Evolutionary conservation across 2,797 vertebrate genomes (phyloP).

Genomic region (Sebastiscus albofasciatus): DNA sequence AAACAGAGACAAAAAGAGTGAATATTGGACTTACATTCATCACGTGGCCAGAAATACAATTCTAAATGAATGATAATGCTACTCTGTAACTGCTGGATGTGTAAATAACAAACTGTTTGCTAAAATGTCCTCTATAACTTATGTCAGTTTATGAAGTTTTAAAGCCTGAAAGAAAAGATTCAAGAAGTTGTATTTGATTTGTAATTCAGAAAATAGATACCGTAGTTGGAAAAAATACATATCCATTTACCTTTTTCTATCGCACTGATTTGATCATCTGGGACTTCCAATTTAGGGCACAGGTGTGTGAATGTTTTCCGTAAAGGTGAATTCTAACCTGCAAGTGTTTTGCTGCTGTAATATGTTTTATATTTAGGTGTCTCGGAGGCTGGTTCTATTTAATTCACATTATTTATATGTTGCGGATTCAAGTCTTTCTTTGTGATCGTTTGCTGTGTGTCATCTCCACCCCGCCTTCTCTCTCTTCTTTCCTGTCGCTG

Average conservation of each 20-base stretch:
- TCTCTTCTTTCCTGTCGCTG: conserved; percentile 26
- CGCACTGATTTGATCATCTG: neutral
- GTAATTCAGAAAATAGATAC: neutral
- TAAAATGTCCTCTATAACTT: neutral
- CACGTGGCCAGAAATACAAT: neutral
- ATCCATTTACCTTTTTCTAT: neutral
- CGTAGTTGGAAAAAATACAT: neutral
- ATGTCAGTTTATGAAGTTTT: neutral
- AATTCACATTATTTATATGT: conserved; percentile 5
- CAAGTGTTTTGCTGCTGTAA: neutral
- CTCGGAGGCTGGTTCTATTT: neutral
- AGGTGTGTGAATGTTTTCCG: neutral
- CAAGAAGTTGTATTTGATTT: neutral
- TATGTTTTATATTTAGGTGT: neutral
- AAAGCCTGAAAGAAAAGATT: neutral
- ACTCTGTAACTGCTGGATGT: neutral
- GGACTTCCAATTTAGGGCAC: neutral
- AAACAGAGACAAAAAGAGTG: neutral
- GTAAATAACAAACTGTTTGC: neutral
- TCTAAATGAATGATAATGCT: neutral
- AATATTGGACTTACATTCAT: neutral
- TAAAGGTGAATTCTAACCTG: neutral
- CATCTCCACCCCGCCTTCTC: conserved; percentile 1
- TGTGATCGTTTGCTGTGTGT: neutral
- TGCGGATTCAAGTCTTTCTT: neutral